Evolutionary conservation across 2,888 invertebrate genomes (phyloP).

Genomic region (Ormyrus labotus): DNA sequence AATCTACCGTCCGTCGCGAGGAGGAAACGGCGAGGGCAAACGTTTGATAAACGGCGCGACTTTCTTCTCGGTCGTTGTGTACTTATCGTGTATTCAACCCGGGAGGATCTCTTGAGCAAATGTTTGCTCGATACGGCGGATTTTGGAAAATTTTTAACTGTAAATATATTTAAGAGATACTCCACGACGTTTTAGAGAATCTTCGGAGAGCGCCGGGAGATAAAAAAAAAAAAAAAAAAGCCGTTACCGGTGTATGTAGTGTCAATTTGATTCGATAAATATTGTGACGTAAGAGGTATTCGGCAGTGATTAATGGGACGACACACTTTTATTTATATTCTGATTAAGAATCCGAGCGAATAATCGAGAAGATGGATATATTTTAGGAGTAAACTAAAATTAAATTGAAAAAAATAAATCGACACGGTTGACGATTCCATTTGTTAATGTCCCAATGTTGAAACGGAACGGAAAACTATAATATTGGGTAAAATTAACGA

Average conservation of each 20-base stretch:
- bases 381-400: not conserved
- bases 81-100: not conserved
- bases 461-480: too few relatives aligned
- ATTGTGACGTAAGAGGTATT: slow-evolving; percentile 1
- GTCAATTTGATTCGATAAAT: not conserved
- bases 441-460: too few relatives aligned
- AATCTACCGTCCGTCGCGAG: too few relatives aligned
- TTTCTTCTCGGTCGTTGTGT: too few relatives aligned
- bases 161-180: not conserved
- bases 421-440: not conserved
- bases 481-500: too few relatives aligned
- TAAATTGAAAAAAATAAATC: not conserved
- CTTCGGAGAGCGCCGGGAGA: not conserved
- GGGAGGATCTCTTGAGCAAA: not conserved
- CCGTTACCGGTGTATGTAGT: not conserved
- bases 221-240: not conserved
- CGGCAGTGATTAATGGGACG: not conserved
- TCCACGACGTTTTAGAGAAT: not conserved
- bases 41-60: too few relatives aligned
- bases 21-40: too few relatives aligned
- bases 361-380: not conserved
- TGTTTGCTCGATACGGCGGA: not conserved
- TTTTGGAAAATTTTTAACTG: not conserved
- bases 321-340: not conserved
- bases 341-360: not conserved